A percentile compares a stretch with the other conserved stretches of the same genome.
These are phyloP conservation scores for Zaprionus nigranus DNA, from an alignment of 1,140 invertebrate species.

Conservation along the genomic window DNA sequence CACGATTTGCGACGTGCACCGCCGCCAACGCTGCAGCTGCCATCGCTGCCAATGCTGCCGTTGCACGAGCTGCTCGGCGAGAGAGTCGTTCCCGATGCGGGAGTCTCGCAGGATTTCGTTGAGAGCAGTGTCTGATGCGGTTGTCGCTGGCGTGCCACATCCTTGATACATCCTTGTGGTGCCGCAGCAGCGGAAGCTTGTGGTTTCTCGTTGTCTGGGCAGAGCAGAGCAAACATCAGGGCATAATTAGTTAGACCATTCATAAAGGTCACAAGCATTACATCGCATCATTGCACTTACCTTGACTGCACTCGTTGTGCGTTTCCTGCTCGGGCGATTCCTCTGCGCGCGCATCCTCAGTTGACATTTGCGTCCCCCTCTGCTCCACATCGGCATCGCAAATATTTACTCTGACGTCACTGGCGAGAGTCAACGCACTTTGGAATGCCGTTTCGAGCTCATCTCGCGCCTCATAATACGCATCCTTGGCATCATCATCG, in stretches of 20 bases:
- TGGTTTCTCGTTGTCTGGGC: not conserved
- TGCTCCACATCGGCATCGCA: conserved; percentile 48
- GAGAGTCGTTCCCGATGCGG: conserved; percentile 42
- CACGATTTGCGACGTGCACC: conserved; percentile 79
- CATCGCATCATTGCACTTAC: conserved; percentile 32
- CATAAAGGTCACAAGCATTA: not conserved
- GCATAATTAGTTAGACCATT: not conserved
- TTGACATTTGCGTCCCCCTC: conserved; percentile 4
- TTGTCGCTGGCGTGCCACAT: conserved; percentile 3
- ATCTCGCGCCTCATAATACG: conserved; percentile 65
- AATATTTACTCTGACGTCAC: conserved; percentile 66
- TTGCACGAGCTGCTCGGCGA: conserved; percentile 80
- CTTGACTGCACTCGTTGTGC: conserved; percentile 26
- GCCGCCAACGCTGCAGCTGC: conserved; percentile 64
- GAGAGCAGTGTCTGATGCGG: conserved; percentile 69
- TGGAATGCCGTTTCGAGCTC: conserved; percentile 72
- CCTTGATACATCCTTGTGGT: not conserved
- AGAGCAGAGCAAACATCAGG: not conserved
- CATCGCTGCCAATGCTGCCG: conserved; percentile 75
- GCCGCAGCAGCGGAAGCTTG: conserved; percentile 37
- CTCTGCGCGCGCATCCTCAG: conserved; percentile 18
- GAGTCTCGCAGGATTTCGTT: conserved; percentile 73
- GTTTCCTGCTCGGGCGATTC: not conserved
- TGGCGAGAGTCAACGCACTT: conserved; percentile 64
- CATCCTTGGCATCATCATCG: conserved; percentile 69